Evolutionary conservation across 1,140 invertebrate genomes (phyloP), one percentile per base, ranked within the genome.

Genomic region (Carposina sasakii): DNA sequence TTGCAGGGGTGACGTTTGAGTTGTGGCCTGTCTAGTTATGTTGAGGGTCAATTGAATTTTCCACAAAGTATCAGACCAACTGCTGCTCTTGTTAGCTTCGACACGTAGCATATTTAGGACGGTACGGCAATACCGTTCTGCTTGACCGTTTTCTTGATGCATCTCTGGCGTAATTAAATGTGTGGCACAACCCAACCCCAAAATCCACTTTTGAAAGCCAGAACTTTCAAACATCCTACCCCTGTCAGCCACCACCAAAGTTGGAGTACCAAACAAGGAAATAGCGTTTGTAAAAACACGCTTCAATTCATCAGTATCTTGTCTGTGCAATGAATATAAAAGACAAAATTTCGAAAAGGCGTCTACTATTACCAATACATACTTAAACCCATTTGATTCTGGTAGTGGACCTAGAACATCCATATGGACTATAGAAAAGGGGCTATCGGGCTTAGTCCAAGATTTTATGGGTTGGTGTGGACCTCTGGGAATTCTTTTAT

Each of bases 351-450:
- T 47, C 2, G 30, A 34, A 23, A 47, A 47, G 3, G 41, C 33
- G 52, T 57, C 57, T 12, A 48, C 34, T 4, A 61, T 36, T 19
- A 60, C 39, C 9, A 44, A 10, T 16, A 55, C 15, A 33, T 33
- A 33, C 48, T 45, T 23, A 30, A 42, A 33, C 16, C 28, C 28
- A 37, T 43, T 16, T 12, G 50, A 41, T 16, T 17, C 31, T 4
- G 53, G 31, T 8, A 60, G 43, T 1, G 57, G 57, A 10, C 58
- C 58, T 3, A 54, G 24, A 17, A 43, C 48, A 36, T 60, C 58
- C 5, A 47, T 22, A 48, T 61, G 58, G 2, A 61, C 17, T 2
- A 48, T 54, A 20, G 57, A 42, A n/a, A 59, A 49, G 30, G 58
- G 55, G 9, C 21, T 17, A 12, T 47, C 12, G 6, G 40, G 31